phyloP scores from a whole-genome alignment of 2,113 vertebrate species.

The Grammomys dolichurus region DNA sequence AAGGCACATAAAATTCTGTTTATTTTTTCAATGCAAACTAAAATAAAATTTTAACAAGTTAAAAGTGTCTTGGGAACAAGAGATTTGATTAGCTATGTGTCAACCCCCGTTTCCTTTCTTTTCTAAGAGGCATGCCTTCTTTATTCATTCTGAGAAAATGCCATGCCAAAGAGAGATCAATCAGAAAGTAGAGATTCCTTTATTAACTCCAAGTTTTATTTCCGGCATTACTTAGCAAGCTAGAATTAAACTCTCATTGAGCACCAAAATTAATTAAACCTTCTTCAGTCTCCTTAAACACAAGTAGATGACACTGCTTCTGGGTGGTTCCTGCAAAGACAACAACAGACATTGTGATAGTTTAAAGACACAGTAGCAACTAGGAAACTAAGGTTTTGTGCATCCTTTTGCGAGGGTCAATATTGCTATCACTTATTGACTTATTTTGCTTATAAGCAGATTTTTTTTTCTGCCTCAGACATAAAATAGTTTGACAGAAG shows the following conservation, averaged over 20 bases:
- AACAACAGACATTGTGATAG: not conserved
- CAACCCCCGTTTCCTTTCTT: conserved; percentile 17
- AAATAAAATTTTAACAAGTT: not conserved
- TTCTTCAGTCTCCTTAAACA: conserved; percentile 45
- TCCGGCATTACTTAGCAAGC: conserved; percentile 67
- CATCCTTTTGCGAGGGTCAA: not conserved
- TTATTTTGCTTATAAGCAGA: conserved; percentile 38
- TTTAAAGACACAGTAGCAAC: not conserved
- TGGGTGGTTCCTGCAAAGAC: conserved; percentile 34
- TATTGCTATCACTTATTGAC: not conserved
- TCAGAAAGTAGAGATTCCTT: conserved; percentile 51
- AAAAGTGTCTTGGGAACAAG: not conserved
- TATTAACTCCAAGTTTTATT: conserved; percentile 63
- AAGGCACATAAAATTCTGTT: not conserved
- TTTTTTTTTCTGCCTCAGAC: not conserved
- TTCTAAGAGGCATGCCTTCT: not conserved
- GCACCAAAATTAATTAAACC: conserved; percentile 70
- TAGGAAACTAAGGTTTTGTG: not conserved
- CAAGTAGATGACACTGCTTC: conserved; percentile 24
- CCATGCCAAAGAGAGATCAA: conserved; percentile 65
- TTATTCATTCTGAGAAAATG: conserved; percentile 35
- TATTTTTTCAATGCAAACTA: not conserved
- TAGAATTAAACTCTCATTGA: conserved; percentile 61
- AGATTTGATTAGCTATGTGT: not conserved
- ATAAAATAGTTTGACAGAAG: not conserved